These are phyloP conservation scores for Caenorhabditis tropicalis DNA, from an alignment of 1,140 invertebrate species.

Conservation along the genomic window DNA sequence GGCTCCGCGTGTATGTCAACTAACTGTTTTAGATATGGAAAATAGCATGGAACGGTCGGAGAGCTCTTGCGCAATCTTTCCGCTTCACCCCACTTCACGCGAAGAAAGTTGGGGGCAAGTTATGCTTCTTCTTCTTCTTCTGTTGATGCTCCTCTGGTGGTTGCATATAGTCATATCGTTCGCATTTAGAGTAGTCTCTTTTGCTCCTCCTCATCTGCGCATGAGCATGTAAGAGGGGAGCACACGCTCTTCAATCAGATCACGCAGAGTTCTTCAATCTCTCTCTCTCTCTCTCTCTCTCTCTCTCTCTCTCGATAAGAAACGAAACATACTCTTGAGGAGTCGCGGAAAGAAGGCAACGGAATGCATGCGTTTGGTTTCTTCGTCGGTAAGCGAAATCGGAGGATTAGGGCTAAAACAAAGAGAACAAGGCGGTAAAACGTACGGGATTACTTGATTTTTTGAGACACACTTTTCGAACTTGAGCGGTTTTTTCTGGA, in stretches of 20 bases:
- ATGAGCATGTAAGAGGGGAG: conserved; percentile 21
- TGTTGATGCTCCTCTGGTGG: background rate
- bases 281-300: background rate
- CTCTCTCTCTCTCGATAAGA: background rate
- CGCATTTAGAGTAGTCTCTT: conserved; percentile 16
- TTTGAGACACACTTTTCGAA: conserved; percentile 2
- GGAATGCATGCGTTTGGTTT: conserved; percentile 40
- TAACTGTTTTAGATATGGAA: background rate
- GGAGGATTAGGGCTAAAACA: conserved; percentile 24
- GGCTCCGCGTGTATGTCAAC: conserved; percentile 11
- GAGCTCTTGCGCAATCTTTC: conserved; percentile 13
- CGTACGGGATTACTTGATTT: conserved; percentile 7
- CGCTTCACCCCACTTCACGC: conserved; percentile 25
- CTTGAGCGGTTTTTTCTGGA: background rate
- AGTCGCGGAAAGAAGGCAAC: background rate
- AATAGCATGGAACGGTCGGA: background rate
- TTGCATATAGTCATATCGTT: conserved; percentile 44
- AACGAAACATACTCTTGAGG: conserved; percentile 20
- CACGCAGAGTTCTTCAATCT: conserved; percentile 21
- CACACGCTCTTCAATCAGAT: conserved; percentile 22
- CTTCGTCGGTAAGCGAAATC: background rate
- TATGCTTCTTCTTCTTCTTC: background rate
- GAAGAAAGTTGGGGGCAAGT: background rate
- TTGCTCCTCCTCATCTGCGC: too few relatives aligned
- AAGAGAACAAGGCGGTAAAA: conserved; percentile 16